Evolutionary conservation across 1,140 invertebrate genomes (phyloP).

Genomic region (Ladona fulva): DNA sequence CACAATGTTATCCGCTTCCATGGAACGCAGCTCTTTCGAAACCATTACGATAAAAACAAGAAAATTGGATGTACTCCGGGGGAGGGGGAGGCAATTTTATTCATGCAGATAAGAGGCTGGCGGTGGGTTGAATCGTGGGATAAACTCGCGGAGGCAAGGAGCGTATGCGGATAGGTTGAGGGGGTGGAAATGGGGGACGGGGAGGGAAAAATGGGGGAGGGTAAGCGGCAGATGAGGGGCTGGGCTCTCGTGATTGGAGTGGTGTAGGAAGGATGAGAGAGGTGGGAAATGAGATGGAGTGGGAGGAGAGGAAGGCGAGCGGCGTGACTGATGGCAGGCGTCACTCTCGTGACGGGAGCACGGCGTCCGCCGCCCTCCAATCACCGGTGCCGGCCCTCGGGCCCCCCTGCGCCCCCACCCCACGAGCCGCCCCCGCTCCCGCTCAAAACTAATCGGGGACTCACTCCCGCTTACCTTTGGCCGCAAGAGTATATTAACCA

Average conservation of each 20-base stretch:
- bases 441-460: neutral
- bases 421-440: neutral
- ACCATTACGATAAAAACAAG: too few species aligned
- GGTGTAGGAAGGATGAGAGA: neutral
- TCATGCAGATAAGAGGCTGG: too few species aligned
- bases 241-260: constrained; percentile 2
- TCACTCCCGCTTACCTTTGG: neutral
- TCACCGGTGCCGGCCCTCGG: neutral
- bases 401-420: neutral
- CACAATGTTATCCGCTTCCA: too few species aligned
- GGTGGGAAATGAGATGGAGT: neutral
- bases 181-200: neutral
- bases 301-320: neutral
- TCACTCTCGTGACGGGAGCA: constrained; percentile 6
- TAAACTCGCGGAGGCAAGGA: neutral
- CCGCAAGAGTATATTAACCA: neutral
- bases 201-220: neutral
- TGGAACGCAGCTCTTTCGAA: too few species aligned
- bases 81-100: too few species aligned
- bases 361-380: neutral
- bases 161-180: neutral
- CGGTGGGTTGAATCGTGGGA: too few species aligned
- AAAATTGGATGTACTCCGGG: too few species aligned
- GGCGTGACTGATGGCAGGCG: neutral
- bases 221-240: neutral